Conservation (phyloP, 1,140 invertebrate species). For the Ephestia elutella region DNA sequence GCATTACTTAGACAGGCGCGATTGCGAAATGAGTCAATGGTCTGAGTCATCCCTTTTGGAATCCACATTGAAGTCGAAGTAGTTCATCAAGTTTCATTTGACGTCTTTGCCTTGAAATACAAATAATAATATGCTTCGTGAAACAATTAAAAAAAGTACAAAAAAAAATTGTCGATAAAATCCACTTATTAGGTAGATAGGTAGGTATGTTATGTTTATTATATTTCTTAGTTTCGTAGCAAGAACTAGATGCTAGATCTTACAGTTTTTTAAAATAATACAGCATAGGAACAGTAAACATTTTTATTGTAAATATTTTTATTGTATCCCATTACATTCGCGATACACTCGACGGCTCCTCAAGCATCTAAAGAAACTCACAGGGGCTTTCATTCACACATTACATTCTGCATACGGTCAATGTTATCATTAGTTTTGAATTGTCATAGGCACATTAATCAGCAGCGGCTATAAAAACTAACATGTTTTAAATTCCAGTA, state of each 20-base stretch:
- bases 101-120: background rate
- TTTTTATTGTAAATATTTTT: slow-evolving; percentile 73
- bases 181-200: too few relatives aligned
- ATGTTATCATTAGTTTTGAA: background rate
- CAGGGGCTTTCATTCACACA: slow-evolving; percentile 16
- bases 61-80: background rate
- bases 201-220: too few relatives aligned
- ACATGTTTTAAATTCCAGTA: too few relatives aligned
- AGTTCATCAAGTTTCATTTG: background rate
- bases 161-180: too few relatives aligned
- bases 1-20: background rate
- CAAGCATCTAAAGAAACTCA: slow-evolving; percentile 31
- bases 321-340: slow-evolving; percentile 64
- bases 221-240: too few relatives aligned
- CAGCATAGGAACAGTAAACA: slow-evolving; percentile 64
- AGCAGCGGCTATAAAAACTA: background rate
- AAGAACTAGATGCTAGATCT: too few relatives aligned
- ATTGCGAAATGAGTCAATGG: background rate
- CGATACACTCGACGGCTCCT: slow-evolving; percentile 45
- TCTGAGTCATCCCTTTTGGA: background rate
- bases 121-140: background rate
- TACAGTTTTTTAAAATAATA: slow-evolving; percentile 48
- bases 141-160: too few relatives aligned
- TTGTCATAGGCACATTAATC: slow-evolving; percentile 17
- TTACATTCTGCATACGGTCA: slow-evolving; percentile 11